Base-by-base conservation (phyloP, 1,140 invertebrate genomes). In the Drosophila lacteicornis region DNA sequence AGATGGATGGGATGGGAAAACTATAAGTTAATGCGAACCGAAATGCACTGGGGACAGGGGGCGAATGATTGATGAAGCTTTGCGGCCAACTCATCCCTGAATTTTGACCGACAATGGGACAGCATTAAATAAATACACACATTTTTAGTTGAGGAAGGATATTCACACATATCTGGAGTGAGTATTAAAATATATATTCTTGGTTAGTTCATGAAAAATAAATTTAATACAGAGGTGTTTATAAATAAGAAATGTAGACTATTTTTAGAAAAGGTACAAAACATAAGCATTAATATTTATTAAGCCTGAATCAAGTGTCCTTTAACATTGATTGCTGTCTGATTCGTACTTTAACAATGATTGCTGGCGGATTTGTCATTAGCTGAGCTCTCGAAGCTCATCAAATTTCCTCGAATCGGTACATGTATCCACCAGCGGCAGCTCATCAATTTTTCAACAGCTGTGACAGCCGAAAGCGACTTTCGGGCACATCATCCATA, bases 361-460 rank as follows among this genome's bases (percentile, higher is more conserved):
- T 57, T 22, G 36, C 19, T 43, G 43, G 9, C 33, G 38, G 66
- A 49, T 59, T 36, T n/a, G 19, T 71, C 27, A 43, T 50, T 59
- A 71, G n/a, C 17, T 17, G 9, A 30, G 27, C 51, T 30, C n/a
- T 50, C 4, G 2, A 19, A 43, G 38, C 66, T 43, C 51, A 49
- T 22, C 45, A 66, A 43, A 40, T 47, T 27, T 7, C 22, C 11
- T 11, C 13, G 7, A 33, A 3, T 12, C 4, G 17, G 4, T 3
- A 45, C 56, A 45, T 42, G 13, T 61, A 25, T 25, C 42, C 61
- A 59, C 45, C 38, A 17, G 27, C 45, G 38, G 40, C 53, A 65
- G 47, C 71, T 84, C 73, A 85, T 85, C 78, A 85, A 78, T 78
- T 85, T 85, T 85, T 80, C 62, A 84, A 45, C 60, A 47, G 38